Conservation (phyloP, 2,113 vertebrate species). For the Cyanistes caeruleus region DNA sequence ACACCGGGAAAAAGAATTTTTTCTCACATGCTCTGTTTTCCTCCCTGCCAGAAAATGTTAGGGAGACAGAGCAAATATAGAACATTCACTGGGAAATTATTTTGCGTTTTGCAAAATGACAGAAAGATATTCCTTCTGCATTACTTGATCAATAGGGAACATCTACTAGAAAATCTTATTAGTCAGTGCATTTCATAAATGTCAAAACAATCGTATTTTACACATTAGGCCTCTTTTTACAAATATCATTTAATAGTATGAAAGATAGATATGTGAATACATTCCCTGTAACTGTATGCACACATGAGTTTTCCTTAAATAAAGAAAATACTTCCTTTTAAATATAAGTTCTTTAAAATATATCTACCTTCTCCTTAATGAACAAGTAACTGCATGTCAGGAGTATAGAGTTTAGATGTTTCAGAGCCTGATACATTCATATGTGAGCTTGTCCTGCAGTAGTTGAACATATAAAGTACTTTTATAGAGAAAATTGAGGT, state of each 20-base stretch:
- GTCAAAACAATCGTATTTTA: background rate
- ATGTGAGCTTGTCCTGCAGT: background rate
- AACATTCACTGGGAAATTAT: background rate
- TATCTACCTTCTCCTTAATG: background rate
- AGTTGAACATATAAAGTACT: background rate
- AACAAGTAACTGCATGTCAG: background rate
- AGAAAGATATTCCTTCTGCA: background rate
- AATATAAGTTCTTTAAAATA: background rate
- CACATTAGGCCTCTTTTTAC: background rate
- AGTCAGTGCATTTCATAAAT: background rate
- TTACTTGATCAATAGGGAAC: background rate
- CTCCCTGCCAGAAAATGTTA: background rate
- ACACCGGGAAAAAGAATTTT: background rate
- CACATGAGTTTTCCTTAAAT: background rate
- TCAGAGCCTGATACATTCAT: background rate
- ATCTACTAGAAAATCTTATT: background rate
- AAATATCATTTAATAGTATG: background rate
- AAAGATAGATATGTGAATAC: background rate
- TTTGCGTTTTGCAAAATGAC: background rate
- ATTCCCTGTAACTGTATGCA: background rate
- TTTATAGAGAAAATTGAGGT: background rate
- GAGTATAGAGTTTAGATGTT: background rate
- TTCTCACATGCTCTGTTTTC: background rate
- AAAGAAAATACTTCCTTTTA: background rate
- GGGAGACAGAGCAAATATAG: background rate